Conservation (phyloP, 2,888 invertebrate genomes). For the Drosophila meridionalis region DNA sequence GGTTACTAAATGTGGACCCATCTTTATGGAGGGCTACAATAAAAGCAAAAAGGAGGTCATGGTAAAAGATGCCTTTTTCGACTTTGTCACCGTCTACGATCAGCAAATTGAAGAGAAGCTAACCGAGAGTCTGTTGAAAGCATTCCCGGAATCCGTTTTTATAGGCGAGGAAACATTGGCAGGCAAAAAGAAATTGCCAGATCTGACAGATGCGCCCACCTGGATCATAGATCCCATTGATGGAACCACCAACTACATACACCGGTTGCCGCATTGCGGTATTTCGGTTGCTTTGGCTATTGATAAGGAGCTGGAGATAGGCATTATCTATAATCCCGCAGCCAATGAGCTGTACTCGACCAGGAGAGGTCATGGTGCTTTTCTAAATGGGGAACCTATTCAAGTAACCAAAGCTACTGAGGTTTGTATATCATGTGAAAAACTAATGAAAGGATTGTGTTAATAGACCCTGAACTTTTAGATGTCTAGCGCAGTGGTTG, state of each 20-base stretch:
- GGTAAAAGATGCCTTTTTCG: slow-evolving; percentile 87
- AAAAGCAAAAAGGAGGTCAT: slow-evolving; percentile 72
- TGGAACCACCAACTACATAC: slow-evolving; percentile 94
- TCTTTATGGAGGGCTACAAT: slow-evolving; percentile 78
- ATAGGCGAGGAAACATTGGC: slow-evolving; percentile 90
- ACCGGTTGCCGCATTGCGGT: slow-evolving; percentile 88
- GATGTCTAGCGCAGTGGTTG: slow-evolving; percentile 79
- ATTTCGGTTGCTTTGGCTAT: slow-evolving; percentile 89
- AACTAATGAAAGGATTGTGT: neutral
- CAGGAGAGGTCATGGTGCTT: slow-evolving; percentile 90
- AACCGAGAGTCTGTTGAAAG: slow-evolving; percentile 86
- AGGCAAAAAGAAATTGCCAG: slow-evolving; percentile 73
- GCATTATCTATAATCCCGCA: slow-evolving; percentile 91
- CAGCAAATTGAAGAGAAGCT: slow-evolving; percentile 90
- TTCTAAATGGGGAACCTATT: slow-evolving; percentile 89
- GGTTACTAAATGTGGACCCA: slow-evolving; percentile 76
- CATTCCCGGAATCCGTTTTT: slow-evolving; percentile 89
- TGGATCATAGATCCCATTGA: slow-evolving; percentile 95
- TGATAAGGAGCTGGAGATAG: slow-evolving; percentile 87
- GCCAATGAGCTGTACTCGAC: slow-evolving; percentile 90
- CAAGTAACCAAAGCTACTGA: slow-evolving; percentile 76
- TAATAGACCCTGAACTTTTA: slow-evolving; percentile 35
- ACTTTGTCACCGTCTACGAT: slow-evolving; percentile 93
- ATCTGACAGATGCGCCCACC: slow-evolving; percentile 90
- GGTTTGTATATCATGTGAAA: slow-evolving; percentile 62